Evolutionary conservation across 2,113 vertebrate genomes (phyloP), one percentile per base, ranked within the genome.

Genomic region (Oreochromis niloticus): DNA sequence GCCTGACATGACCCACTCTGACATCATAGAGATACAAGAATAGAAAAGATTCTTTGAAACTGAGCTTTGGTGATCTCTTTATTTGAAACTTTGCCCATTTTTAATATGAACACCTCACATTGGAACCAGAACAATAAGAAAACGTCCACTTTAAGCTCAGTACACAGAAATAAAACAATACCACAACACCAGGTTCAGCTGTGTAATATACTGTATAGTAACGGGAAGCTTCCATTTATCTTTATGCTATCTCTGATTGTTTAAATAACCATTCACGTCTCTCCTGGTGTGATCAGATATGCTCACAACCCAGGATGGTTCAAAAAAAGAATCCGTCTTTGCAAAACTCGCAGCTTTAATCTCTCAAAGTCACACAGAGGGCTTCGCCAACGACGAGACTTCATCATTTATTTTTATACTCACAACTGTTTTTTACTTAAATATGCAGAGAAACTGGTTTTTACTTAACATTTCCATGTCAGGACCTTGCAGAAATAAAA

Each of bases 301-400:
- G 27, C 57, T 17, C 57, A 6, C 57, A 34, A 63, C 30, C 52
- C 10, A 55, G n/a, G 14, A 61, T 16, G 7, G 66, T 71, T 71
- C n/a, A 71, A 1, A 71, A 43, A 43, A 71, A 43, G 14, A 27
- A 73, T 46, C 13, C 1, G 39, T 27, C 68, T 73, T 46, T 73
- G 68, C 27, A 27, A 73, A 43, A 46, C 39, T 73, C 17, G 43
- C 39, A 27, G 36, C 68, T 73, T 46, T 73, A 13, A 73, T 46
- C 22, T 73, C 66, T 73, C 39, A 73, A 17, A 43, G 13, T 17
- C 39, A 27, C 8, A 9, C 39, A 6, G 41, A 46, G 39, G 66
- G 36, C 39, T 43, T 43, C 1, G 2, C 1, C 36, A 41, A 24
- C 3, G 3, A 71, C 0, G 4, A 24, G 36, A 43, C 39, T 43